Evolutionary conservation across 2,888 invertebrate genomes (phyloP), one percentile per base, ranked within the genome.

Genomic region (Phyto melanocephala): DNA sequence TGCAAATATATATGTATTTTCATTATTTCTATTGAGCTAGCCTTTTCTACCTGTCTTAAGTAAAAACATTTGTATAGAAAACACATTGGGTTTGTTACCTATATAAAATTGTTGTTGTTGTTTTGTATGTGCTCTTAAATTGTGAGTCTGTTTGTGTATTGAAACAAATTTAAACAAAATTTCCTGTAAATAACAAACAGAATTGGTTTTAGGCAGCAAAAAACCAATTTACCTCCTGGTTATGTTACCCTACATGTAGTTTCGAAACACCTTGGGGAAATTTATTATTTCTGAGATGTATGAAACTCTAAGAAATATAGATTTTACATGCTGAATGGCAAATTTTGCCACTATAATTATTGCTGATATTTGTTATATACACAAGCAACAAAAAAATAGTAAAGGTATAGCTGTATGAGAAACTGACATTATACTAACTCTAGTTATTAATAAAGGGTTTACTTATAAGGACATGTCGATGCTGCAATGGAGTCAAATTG

Each of bases 121-220:
- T 20, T 45, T 45, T 22, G 33, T 22, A 17, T 47, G 47, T 40
- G 5, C 3, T 33, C 0, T 42, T 45, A 15, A 28, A 6, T 11
- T 40, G 37, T 15, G 5, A 20, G 0, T 15, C 8, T 28, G 5
- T 42, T 6, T 45, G 24, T 54, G 17, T 20, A 60, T 40, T 22
- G 7, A 11, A n/a, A 2, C 11, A 13, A 22, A 11, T 74, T 45
- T 17, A 52, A 62, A 63, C 20, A n/a, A 58, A 65, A 35, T 45
- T 72, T 63, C 67, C 68, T 74, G 78, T 78, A 68, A 63, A 74
- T 68, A 78, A 78, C 74, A 81, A 77, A 74, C 74, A 78, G 68
- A 62, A 81, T 62, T 81, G 72, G 67, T 77, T 68, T 74, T 33
- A 10, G 45, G 47, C 28, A 37, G n/a, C 0, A 50, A 8, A 33